Conservation (phyloP, 2,113 vertebrate species). For the Ptyas mucosa region DNA sequence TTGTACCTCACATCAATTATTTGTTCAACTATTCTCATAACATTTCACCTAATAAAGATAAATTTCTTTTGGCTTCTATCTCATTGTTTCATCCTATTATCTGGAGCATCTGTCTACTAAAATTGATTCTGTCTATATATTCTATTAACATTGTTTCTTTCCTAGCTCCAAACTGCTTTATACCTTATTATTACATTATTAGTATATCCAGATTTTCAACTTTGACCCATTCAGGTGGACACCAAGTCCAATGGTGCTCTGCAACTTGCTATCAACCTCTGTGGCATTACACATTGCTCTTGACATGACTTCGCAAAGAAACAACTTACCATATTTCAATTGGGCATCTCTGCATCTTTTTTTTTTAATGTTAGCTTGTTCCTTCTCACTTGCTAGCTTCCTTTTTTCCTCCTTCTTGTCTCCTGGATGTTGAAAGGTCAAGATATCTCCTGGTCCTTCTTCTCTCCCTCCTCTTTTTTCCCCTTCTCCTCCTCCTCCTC, state of each 20-base stretch:
- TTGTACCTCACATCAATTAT: background rate
- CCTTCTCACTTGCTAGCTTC: background rate
- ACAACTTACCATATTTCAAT: background rate
- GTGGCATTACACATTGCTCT: background rate
- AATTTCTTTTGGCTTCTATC: background rate
- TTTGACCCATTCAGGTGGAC: too few relatives aligned
- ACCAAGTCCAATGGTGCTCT: background rate
- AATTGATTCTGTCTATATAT: background rate
- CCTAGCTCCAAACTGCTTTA: background rate
- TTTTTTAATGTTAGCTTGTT: background rate
- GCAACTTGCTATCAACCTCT: background rate
- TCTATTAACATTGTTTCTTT: background rate
- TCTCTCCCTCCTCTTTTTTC: background rate
- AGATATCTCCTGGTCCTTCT: background rate
- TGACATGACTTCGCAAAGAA: background rate
- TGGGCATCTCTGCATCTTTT: conserved; percentile 4
- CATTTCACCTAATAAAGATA: background rate
- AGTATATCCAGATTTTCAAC: background rate
- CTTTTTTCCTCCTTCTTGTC: background rate
- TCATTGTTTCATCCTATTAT: background rate
- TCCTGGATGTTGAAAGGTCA: background rate
- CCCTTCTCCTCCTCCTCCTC: background rate
- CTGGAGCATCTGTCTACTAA: too few relatives aligned
- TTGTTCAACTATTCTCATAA: background rate
- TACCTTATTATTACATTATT: background rate